Base-by-base conservation (phyloP, 2,797 vertebrate species). In the Odontamblyopus rebecca region DNA sequence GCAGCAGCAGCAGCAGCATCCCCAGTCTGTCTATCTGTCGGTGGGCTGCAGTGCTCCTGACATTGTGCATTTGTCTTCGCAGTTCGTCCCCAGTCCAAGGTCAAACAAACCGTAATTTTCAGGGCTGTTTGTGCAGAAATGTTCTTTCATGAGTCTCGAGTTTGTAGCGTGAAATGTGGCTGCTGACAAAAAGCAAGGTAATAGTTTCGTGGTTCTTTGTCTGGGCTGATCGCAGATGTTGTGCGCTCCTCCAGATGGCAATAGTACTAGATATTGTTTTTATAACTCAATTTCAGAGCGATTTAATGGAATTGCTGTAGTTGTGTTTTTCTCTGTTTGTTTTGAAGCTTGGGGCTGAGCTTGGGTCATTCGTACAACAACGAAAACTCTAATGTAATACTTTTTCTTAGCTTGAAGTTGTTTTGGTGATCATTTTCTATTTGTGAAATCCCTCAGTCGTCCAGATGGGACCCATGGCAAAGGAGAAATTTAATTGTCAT, bases 161-260 rank as follows among this genome's bases (percentile, higher is more conserved):
- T 35, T 69, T 15, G 9, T 73, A 69, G 72, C 77, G 27, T 8
- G 27, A 8, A 44, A 56, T 51, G 9, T 73, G 69, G 15, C 70
- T 32, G 68, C 67, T 84, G 80, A 85, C 71, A 83, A 73, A 69
- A 38, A 77, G 76, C 62, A 38, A 64, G 73, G 76, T 30, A 38
- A 13, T 50, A 90, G 89, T 88, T 91, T 85, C 4, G 60, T 67
- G 59, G 26, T 88, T 91, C 86, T 92, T 88, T 91, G 88, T 89
- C 85, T 85, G 41, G 79, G 70, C 62, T 66, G 62, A 70, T 89
- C 81, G 67, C 70, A 74, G 68, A 70, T 83, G 78, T 84, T 81
- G 44, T 73, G 62, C 82, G 79, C 75, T 80, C 71, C 84, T 65
- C 64, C 60, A 56, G 67, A 26, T 38, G 62, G 23, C n/a, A 3